Conservation (phyloP, 2,888 invertebrate genomes). For the Brachyptera risi region DNA sequence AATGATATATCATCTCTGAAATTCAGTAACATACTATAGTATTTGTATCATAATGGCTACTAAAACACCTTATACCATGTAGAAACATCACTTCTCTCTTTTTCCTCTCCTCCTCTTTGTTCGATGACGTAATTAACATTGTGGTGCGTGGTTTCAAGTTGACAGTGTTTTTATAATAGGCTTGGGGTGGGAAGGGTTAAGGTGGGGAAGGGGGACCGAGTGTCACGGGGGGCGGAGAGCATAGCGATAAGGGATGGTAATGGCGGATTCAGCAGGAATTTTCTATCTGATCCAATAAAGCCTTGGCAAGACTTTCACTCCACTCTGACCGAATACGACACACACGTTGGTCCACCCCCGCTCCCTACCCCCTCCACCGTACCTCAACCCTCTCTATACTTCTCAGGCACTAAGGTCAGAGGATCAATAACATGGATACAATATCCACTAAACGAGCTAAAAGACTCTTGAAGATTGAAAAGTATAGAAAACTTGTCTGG, state of each 20-base stretch:
- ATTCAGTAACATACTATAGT: too few relatives aligned
- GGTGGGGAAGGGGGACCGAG: not conserved
- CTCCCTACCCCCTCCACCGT: not conserved
- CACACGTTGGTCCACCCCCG: not conserved
- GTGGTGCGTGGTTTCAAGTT: constrained; percentile 10
- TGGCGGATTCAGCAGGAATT: constrained; percentile 31
- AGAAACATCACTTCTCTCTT: too few relatives aligned
- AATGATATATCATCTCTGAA: too few relatives aligned
- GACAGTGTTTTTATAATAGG: constrained; percentile 12
- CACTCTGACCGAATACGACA: constrained; percentile 4
- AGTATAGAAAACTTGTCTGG: not conserved
- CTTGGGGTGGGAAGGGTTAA: not conserved
- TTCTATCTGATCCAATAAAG: constrained; percentile 31
- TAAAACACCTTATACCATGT: too few relatives aligned
- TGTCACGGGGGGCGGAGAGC: not conserved
- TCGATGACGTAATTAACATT: constrained; percentile 5
- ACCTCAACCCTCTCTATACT: not conserved
- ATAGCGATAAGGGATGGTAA: constrained; percentile 1
- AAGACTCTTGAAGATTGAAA: not conserved
- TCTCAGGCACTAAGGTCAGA: too few relatives aligned
- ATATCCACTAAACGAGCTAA: not conserved
- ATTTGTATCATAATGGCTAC: too few relatives aligned
- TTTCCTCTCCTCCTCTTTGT: too few relatives aligned
- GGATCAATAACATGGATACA: not conserved
- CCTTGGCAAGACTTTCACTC: constrained; percentile 17